Base-by-base conservation (phyloP, 2,113 vertebrate genomes). In the Zapus hudsonius region DNA sequence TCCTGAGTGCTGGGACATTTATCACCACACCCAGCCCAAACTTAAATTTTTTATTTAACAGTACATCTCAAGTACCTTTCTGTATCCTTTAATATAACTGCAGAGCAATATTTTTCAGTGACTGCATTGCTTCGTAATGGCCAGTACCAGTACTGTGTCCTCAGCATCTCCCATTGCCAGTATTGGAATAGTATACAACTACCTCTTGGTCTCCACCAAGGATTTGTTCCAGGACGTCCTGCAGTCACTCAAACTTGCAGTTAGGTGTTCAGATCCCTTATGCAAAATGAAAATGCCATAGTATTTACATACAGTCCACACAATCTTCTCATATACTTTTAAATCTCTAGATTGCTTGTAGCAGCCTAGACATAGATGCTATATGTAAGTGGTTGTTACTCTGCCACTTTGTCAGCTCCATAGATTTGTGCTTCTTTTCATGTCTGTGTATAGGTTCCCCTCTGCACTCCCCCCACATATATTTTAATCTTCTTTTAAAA, bases 341-440 rank as follows among this genome's bases (percentile, higher is more conserved):
- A 72, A 19, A 31, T 36, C 57, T 78, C n/a, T 59, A 12, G 25
- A 38, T 80, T n/a, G 33, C 74, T 70, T 70, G n/a, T 25, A 55
- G n/a, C 11, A 69, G n/a, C 19, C 36, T 23, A 25, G 5, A 12
- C 15, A 29, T 33, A 70, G 47, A 20, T 70, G 36, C 20, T 59
- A 4, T 57, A 20, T 36, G 75, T 57, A n/a, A 61, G 42, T 40
- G 15, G 10, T 22, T 69, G 23, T 17, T 38, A 9, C 3, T 38
- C 75, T 66, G 55, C 27, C 84, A 59, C 67, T 81, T n/a, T 55
- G 36, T 76, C 38, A 33, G 33, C 52, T 70, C 88, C 80, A n/a
- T 84, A 89, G 55, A 81, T 80, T 83, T 72, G 63, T 29, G 40
- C 88, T 95, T 92, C 57, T 88, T 90, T 84, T 94, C 38, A 47